Conservation (phyloP, 2,888 invertebrate genomes). For the Eilema griseolum region DNA sequence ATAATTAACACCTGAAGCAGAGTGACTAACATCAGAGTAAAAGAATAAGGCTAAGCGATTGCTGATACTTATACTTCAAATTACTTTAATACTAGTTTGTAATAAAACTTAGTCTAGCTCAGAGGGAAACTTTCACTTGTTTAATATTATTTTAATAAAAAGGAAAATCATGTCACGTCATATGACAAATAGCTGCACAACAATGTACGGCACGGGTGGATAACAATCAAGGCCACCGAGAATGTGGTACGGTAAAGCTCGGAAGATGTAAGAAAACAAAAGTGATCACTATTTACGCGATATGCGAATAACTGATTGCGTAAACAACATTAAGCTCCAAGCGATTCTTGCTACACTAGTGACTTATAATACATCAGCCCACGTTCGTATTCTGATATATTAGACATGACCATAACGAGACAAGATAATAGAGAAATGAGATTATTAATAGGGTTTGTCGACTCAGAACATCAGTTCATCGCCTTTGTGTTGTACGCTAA, state of each 20-base stretch:
- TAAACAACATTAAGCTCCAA: constrained; percentile 49
- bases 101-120: constrained; percentile 58
- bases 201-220: constrained; percentile 61
- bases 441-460: constrained; percentile 49
- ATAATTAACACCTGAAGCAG: constrained; percentile 62
- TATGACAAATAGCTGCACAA: constrained; percentile 70
- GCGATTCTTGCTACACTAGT: constrained; percentile 27
- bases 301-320: constrained; percentile 60
- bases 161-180: constrained; percentile 75
- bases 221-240: constrained; percentile 72
- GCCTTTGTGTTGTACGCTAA: constrained; percentile 41
- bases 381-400: constrained; percentile 48
- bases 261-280: constrained; percentile 77
- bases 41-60: constrained; percentile 65
- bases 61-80: constrained; percentile 53
- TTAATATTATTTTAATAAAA: constrained; percentile 75
- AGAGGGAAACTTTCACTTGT: constrained; percentile 71
- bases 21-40: constrained; percentile 58
- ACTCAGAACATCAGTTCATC: constrained; percentile 37
- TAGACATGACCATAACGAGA: constrained; percentile 33
- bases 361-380: constrained; percentile 44
- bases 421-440: constrained; percentile 37
- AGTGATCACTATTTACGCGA: constrained; percentile 76
- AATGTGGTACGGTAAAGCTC: constrained; percentile 58
- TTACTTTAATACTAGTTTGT: constrained; percentile 47